Evolutionary conservation across 1,140 invertebrate genomes (phyloP).

Genomic region (Bombus difficillimus): DNA sequence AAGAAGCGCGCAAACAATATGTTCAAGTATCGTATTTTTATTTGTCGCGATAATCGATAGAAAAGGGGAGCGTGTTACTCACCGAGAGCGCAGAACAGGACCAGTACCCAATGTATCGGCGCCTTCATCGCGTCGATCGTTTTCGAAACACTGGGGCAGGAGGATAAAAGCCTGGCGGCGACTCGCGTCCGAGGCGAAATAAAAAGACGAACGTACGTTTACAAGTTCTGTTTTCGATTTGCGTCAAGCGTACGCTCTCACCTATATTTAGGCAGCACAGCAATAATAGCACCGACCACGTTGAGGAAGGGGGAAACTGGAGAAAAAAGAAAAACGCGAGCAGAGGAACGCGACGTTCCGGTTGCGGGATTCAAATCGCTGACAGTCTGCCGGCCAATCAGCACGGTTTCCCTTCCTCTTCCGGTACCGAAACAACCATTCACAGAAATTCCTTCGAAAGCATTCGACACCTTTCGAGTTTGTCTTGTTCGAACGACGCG

Average conservation of each 20-base stretch:
- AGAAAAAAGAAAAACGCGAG: conserved; percentile 33
- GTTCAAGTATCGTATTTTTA: background rate
- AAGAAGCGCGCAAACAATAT: background rate
- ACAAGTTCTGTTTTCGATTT: conserved; percentile 53
- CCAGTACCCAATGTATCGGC: background rate
- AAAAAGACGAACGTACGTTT: conserved; percentile 21
- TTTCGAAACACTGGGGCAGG: background rate
- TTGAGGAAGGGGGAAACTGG: conserved; percentile 41
- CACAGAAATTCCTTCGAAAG: background rate
- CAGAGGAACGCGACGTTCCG: conserved; percentile 21
- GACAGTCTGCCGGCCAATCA: background rate
- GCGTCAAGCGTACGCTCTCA: conserved; percentile 54
- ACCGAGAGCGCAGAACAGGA: conserved; percentile 6
- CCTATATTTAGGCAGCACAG: conserved; percentile 61
- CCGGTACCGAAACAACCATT: background rate
- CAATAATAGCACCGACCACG: conserved; percentile 57
- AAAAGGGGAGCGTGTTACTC: background rate
- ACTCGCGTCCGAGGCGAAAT: background rate
- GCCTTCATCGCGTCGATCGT: conserved; percentile 17
- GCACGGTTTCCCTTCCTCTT: conserved; percentile 12
- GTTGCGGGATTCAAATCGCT: background rate
- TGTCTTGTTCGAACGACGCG: too few species aligned
- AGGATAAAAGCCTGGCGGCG: background rate
- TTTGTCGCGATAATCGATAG: too few species aligned
- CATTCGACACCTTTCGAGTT: too few species aligned